Base-by-base conservation (phyloP, 2,113 vertebrate species). In the Lathamus discolor region DNA sequence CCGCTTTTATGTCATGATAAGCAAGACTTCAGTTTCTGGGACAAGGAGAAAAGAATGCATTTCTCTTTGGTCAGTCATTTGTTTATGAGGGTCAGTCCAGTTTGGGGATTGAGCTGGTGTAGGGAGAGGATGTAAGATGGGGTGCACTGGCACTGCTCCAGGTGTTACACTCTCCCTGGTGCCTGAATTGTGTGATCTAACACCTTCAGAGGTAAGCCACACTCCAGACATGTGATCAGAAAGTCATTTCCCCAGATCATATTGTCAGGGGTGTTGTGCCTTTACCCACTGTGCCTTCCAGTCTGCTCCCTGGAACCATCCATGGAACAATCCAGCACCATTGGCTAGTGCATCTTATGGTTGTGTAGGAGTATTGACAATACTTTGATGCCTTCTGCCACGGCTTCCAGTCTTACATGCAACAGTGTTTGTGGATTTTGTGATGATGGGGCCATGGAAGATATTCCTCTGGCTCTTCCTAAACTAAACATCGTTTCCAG, bases 151-250 rank as follows among this genome's bases (percentile, higher is more conserved):
- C 55, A 52, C 27, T 18, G n/a, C 12, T 6, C 2, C 0, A 35
- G 8, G 2, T 29, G 23, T 19, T 68, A 29, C 0, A 0, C 10
- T 41, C 22, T 75, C 31, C n/a, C 31, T 7, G 28, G 12, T 44
- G 63, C 46, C 61, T 12, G 12, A 7, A 35, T 13, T 61, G 9
- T 46, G 25, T 10, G 66, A 84, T 35, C 35, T 74, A 48, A 22
- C 9, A 44, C 33, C 13, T n/a, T 35, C 51, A 66, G 39, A 70
- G 31, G 25, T 29, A 31, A 82, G 5, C 22, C 77, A 52, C 6
- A 1, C 54, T 70, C 35, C 37, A n/a, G 37, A 25, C 11, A 27
- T 84, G 41, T 35, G 41, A 49, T 9, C 43, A 70, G 31, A 63
- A 81, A 37, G 7, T 41, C 4, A 28, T 85, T 63, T 90, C 9